These are phyloP conservation scores for Chionodraco myersi DNA, from an alignment of 2,113 vertebrate species.

Conservation along the genomic window DNA sequence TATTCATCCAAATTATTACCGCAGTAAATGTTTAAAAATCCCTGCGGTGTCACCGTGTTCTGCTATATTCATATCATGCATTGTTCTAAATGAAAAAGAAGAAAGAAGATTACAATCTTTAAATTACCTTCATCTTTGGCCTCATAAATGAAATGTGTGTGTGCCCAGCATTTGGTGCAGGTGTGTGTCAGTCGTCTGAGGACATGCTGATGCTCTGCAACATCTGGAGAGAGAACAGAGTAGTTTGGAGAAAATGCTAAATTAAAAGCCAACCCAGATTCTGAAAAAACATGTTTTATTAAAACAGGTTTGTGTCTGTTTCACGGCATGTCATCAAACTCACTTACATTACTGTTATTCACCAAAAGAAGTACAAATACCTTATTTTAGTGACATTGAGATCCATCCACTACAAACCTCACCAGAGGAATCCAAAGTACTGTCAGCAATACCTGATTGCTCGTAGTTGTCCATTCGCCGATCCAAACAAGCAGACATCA, in stretches of 20 bases:
- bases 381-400: slow-evolving; percentile 31
- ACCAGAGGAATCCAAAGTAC: slow-evolving; percentile 1
- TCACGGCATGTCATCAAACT: slow-evolving; percentile 36
- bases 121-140: slow-evolving; percentile 3
- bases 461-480: not conserved
- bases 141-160: not conserved
- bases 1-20: slow-evolving; percentile 1
- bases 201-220: not conserved
- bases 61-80: not conserved
- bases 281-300: slow-evolving; percentile 54
- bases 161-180: not conserved
- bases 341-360: slow-evolving; percentile 57
- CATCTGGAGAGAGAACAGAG: too few species aligned
- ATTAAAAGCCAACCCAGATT: not conserved
- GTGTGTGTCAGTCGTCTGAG: not conserved
- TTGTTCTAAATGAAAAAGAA: slow-evolving; percentile 1
- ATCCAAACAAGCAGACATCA: not conserved
- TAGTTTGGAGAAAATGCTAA: not conserved
- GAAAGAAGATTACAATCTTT: slow-evolving; percentile 14
- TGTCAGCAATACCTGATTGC: not conserved
- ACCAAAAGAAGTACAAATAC: slow-evolving; percentile 39
- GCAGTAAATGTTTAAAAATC: slow-evolving; percentile 4
- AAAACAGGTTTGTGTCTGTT: slow-evolving; percentile 49
- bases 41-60: not conserved
- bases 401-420: not conserved